phyloP scores from a whole-genome alignment of 2,888 invertebrate genomes.

The Aspidapion aeneum region DNA sequence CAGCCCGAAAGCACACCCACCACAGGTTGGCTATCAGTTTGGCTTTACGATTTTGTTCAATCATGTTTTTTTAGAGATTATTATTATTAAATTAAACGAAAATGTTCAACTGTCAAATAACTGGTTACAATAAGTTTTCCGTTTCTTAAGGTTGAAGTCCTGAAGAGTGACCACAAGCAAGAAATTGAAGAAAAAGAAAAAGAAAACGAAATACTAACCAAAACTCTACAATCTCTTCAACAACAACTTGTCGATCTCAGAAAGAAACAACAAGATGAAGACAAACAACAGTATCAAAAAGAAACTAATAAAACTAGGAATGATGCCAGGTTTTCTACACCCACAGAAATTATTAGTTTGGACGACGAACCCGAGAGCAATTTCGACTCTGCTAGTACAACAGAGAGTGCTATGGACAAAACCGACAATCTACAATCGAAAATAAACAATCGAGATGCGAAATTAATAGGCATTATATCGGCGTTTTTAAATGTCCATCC shows the following conservation, averaged over 20 bases:
- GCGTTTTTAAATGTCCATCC: constrained; percentile 92
- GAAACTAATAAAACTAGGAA: constrained; percentile 16
- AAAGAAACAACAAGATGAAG: constrained; percentile 54
- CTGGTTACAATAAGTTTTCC: too few species aligned
- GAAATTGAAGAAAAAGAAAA: constrained; percentile 82
- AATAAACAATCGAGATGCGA: constrained; percentile 58
- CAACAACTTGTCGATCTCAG: constrained; percentile 58
- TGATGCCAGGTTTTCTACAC: constrained; percentile 36
- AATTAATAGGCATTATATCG: constrained; percentile 81
- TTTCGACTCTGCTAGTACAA: constrained; percentile 35
- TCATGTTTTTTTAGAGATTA: too few species aligned
- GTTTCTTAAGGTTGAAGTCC: constrained; percentile 64
- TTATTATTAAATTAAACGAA: too few species aligned
- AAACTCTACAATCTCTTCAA: constrained; percentile 60
- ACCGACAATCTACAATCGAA: background rate
- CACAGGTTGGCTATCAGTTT: too few species aligned
- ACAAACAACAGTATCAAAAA: constrained; percentile 45
- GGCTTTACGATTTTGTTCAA: too few species aligned
- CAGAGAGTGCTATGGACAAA: constrained; percentile 39
- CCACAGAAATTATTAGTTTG: constrained; percentile 48
- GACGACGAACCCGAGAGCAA: constrained; percentile 47
- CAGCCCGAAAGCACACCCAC: too few species aligned
- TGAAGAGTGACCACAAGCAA: constrained; percentile 75
- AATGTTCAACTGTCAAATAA: too few species aligned
- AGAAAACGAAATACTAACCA: constrained; percentile 71